Conservation (phyloP, 2,113 vertebrate genomes). For the Lasiurus borealis region DNA sequence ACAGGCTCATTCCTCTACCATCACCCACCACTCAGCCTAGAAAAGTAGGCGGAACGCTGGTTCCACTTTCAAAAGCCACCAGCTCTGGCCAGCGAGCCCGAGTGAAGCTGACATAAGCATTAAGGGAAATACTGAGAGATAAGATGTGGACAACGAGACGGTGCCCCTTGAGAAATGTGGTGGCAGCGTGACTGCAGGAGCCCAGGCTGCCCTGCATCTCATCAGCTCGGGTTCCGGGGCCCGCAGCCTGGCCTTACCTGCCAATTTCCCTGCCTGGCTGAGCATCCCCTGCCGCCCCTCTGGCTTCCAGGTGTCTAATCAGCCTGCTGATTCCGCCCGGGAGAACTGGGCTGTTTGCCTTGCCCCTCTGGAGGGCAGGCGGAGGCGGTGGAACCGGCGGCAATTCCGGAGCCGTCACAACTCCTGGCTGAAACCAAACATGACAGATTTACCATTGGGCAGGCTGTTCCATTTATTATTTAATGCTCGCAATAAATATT, state of each 20-base stretch:
- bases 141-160: background rate
- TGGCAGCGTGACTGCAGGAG: rapidly evolving
- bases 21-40: background rate
- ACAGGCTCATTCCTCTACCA: background rate
- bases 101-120: background rate
- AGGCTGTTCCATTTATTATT: slow-evolving; percentile 86
- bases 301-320: slow-evolving; percentile 52
- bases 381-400: background rate
- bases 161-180: rapidly evolving
- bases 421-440: slow-evolving; percentile 81
- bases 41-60: rapidly evolving
- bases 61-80: background rate
- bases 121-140: background rate
- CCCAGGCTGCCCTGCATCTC: background rate
- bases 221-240: rapidly evolving
- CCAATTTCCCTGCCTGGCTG: background rate
- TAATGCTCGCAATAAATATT: slow-evolving; percentile 86
- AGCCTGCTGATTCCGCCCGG: background rate
- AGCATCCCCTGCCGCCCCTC: rapidly evolving
- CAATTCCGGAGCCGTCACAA: slow-evolving; percentile 45
- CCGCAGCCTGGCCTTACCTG: background rate
- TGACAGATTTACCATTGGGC: slow-evolving; percentile 82
- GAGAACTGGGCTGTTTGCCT: background rate
- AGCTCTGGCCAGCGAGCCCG: background rate
- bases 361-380: slow-evolving; percentile 38